A percentile compares a stretch with the other conserved stretches of the same genome.
Conservation (phyloP, 1,140 invertebrate genomes). For the Portunus trituberculatus region DNA sequence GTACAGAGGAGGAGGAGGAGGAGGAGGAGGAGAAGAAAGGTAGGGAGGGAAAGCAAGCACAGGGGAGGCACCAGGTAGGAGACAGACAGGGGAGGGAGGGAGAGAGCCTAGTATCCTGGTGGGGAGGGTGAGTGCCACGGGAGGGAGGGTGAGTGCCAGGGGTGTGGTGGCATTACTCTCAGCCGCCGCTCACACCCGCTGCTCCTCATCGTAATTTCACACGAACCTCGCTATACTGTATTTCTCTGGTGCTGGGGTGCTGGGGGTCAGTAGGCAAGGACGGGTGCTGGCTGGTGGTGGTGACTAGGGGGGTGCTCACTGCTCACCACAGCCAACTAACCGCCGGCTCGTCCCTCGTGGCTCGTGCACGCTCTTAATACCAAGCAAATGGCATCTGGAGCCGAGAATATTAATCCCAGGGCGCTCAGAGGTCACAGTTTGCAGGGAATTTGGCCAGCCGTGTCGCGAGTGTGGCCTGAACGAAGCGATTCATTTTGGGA, state of each 20-base stretch:
- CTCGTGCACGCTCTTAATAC: not conserved
- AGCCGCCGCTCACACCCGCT: too few species aligned
- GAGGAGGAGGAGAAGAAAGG: not conserved
- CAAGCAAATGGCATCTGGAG: constrained; percentile 6
- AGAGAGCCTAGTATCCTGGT: too few species aligned
- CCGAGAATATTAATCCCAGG: constrained; percentile 26
- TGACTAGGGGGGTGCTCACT: too few species aligned
- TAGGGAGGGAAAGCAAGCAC: not conserved
- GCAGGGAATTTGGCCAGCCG: too few species aligned
- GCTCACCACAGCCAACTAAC: too few species aligned
- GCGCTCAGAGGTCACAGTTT: too few species aligned
- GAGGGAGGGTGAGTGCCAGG: not conserved
- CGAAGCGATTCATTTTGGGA: not conserved
- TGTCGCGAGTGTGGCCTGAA: not conserved
- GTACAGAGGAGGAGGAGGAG: too few species aligned
- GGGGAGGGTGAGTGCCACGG: not conserved
- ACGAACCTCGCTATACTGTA: not conserved
- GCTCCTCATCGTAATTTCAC: not conserved
- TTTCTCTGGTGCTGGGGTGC: too few species aligned
- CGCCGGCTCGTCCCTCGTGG: too few species aligned
- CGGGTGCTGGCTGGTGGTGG: too few species aligned
- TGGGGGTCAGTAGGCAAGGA: too few species aligned
- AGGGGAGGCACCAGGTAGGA: not conserved
- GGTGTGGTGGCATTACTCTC: too few species aligned
- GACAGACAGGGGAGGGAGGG: not conserved